Conservation (phyloP, 2,797 vertebrate genomes). For the Tympanoctomys barrerae region DNA sequence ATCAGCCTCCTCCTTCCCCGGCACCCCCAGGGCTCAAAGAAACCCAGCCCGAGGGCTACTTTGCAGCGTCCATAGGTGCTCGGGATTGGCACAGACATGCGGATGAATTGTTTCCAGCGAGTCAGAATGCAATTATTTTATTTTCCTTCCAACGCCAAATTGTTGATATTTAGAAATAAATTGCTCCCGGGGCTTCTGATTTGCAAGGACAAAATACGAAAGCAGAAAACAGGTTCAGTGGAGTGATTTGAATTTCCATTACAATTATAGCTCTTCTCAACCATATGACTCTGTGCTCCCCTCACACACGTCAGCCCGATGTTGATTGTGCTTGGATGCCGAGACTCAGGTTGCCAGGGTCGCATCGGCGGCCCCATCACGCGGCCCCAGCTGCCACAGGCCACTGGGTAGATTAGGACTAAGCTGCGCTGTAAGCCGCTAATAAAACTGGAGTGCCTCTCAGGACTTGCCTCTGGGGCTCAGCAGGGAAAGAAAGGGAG, state of each 20-base stretch:
- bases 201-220: conserved; percentile 84
- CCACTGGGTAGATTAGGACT: conserved; percentile 58
- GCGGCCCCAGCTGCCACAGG: conserved; percentile 47
- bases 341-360: conserved; percentile 11
- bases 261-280: conserved; percentile 88
- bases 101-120: conserved; percentile 82
- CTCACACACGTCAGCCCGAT: conserved; percentile 71
- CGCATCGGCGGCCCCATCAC: conserved; percentile 12
- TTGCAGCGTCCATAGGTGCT: background rate
- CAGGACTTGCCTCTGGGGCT: background rate
- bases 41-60: background rate
- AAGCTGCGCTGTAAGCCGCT: conserved; percentile 51
- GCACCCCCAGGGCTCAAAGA: background rate
- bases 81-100: background rate
- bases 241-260: conserved; percentile 88
- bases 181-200: conserved; percentile 83
- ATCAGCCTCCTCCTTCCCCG: background rate
- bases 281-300: conserved; percentile 86
- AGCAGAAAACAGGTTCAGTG: conserved; percentile 86
- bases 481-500: background rate
- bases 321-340: conserved; percentile 40
- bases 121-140: conserved; percentile 88
- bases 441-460: conserved; percentile 52
- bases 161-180: conserved; percentile 88
- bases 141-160: conserved; percentile 82